These are phyloP conservation scores for Tricholauxania praeusta DNA, from an alignment of 2,888 invertebrate species.

Conservation along the genomic window DNA sequence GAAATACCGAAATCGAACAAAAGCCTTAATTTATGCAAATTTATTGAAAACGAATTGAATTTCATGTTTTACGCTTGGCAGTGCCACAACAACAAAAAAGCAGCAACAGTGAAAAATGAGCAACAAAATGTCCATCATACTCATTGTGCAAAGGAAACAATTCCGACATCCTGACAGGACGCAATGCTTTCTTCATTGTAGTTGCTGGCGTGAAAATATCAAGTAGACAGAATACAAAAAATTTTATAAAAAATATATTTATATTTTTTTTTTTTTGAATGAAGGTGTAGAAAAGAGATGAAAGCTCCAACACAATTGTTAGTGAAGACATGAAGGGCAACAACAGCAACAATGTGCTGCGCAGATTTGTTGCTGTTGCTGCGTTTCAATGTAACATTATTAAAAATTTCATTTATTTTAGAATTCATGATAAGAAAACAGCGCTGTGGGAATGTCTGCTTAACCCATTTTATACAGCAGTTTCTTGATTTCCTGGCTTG, in stretches of 20 bases:
- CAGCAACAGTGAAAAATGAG: background rate
- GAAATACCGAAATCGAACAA: background rate
- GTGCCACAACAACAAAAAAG: too few species aligned
- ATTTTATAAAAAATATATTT: too few species aligned
- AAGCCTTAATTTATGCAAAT: slow-evolving; percentile 4
- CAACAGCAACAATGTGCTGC: background rate
- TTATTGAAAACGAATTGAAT: slow-evolving; percentile 10
- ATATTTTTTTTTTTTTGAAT: too few species aligned
- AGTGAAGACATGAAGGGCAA: background rate
- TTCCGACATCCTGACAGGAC: slow-evolving; percentile 8
- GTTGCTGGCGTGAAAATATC: too few species aligned
- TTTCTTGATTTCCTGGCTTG: too few species aligned
- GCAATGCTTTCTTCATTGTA: background rate
- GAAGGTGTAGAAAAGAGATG: background rate
- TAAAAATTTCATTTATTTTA: too few species aligned
- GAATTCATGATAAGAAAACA: too few species aligned
- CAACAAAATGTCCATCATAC: too few species aligned
- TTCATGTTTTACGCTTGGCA: background rate
- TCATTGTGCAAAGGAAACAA: background rate
- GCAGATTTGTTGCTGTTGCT: background rate
- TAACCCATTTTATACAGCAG: too few species aligned
- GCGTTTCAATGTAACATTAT: background rate
- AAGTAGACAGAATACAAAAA: too few species aligned
- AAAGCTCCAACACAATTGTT: background rate
- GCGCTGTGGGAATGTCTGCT: too few species aligned